phyloP scores from a whole-genome alignment of 2,797 vertebrate species.

The Melanotaenia pygmaea region DNA sequence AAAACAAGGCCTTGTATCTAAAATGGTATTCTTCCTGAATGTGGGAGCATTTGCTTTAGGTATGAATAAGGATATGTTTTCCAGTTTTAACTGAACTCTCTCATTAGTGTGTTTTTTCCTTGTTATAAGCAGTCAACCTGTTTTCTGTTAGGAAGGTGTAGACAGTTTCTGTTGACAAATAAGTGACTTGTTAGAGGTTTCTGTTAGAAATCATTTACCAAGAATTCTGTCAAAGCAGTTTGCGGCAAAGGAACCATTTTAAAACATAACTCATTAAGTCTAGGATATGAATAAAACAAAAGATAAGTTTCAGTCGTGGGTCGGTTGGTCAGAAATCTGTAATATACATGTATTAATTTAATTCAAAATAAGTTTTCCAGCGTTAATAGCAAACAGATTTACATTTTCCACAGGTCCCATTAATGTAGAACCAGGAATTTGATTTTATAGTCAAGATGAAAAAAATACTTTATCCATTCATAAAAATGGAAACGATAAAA shows the following conservation, averaged over 20 bases:
- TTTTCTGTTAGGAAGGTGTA: conserved; percentile 13
- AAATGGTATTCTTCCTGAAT: background rate
- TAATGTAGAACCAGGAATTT: background rate
- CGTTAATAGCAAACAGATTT: no score
- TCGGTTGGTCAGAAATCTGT: background rate
- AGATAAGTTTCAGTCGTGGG: background rate
- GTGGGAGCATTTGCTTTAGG: background rate
- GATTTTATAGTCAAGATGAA: background rate
- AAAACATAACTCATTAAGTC: conserved; percentile 18
- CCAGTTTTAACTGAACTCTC: background rate
- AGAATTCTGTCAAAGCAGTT: conserved; percentile 3
- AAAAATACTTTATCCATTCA: background rate
- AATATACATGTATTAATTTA: background rate
- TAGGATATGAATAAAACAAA: background rate
- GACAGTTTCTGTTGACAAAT: conserved; percentile 26
- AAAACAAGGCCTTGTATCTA: background rate
- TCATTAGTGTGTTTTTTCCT: background rate
- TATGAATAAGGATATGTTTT: background rate
- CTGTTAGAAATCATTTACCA: conserved; percentile 56
- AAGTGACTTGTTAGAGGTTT: background rate
- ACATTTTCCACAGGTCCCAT: no score
- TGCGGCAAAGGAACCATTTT: background rate
- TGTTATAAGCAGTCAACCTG: background rate
- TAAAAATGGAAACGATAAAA: no score
- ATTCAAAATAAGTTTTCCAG: background rate